Conservation (phyloP, 2,797 vertebrate genomes). For the Sus cebifrons region DNA sequence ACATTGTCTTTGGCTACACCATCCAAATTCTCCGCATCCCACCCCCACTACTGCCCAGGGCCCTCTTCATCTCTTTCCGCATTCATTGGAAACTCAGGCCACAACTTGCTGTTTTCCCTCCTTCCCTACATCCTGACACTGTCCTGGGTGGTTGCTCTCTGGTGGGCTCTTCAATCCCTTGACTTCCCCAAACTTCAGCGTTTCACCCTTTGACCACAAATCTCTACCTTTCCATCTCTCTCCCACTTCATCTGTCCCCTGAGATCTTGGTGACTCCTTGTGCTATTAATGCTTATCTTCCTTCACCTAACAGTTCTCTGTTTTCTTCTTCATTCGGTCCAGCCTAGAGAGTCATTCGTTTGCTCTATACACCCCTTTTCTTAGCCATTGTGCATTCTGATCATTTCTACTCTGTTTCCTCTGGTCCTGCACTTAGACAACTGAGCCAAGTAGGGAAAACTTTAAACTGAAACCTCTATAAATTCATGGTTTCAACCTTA, state of each 20-base stretch:
- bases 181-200: neutral
- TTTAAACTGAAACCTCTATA: neutral
- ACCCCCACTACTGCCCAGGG: too few relatives aligned
- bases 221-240: neutral
- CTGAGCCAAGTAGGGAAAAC: neutral
- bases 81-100: neutral
- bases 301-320: neutral
- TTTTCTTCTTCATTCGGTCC: neutral
- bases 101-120: neutral
- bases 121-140: neutral
- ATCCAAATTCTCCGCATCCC: neutral
- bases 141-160: neutral
- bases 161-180: neutral
- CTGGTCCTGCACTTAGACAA: neutral
- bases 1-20: neutral
- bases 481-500: neutral
- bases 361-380: neutral
- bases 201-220: neutral
- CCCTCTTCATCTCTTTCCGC: neutral
- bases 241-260: neutral
- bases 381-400: neutral
- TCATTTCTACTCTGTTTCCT: neutral
- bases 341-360: neutral
- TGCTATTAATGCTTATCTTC: neutral
- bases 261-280: neutral